Conservation (phyloP, 2,113 vertebrate genomes). For the Calonectris borealis region DNA sequence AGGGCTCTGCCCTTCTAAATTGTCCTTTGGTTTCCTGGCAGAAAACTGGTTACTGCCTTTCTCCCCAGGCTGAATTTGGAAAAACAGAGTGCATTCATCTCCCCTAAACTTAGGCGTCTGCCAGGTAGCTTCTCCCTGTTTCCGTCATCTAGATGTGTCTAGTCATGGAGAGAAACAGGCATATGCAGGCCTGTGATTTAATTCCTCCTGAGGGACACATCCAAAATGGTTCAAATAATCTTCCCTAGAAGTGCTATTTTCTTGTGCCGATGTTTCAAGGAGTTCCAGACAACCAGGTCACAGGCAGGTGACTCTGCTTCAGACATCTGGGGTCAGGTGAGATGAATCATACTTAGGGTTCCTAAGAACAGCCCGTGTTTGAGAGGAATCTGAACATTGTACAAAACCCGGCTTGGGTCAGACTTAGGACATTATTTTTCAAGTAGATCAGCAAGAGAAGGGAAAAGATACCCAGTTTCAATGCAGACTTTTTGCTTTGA, state of each 20-base stretch:
- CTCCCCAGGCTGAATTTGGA: not conserved
- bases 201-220: not conserved
- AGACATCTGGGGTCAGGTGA: not conserved
- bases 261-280: not conserved
- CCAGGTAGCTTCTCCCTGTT: not conserved
- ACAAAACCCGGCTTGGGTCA: slow-evolving; percentile 67
- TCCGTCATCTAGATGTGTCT: not conserved
- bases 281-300: not conserved
- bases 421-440: slow-evolving; percentile 75
- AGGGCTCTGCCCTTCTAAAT: not conserved
- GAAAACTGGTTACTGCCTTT: not conserved
- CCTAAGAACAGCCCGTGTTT: not conserved
- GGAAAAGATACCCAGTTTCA: slow-evolving; percentile 55
- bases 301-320: not conserved
- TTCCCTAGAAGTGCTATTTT: not conserved
- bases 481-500: slow-evolving; percentile 47
- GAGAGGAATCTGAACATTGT: slow-evolving; percentile 70
- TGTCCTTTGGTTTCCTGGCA: not conserved
- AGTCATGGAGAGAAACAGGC: not conserved
- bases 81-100: not conserved
- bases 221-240: not conserved
- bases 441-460: slow-evolving; percentile 24
- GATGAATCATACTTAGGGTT: not conserved
- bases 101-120: not conserved
- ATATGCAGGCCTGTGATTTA: not conserved